A percentile compares a stretch with the other conserved stretches of the same genome.
These are phyloP conservation scores for Ceratoteleas bidentatus DNA, from an alignment of 1,140 invertebrate species.

Conservation along the genomic window DNA sequence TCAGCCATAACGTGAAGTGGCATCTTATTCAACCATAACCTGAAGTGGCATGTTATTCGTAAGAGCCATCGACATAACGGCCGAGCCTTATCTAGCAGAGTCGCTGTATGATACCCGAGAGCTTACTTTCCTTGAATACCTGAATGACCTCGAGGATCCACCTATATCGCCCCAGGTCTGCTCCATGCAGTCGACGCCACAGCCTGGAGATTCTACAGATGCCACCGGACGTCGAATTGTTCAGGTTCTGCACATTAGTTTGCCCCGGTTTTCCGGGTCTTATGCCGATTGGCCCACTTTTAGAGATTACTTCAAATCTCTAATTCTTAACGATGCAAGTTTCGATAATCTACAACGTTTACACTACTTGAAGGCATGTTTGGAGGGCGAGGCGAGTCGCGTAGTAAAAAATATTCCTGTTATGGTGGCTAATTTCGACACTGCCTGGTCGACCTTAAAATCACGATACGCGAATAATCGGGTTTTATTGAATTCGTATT, in stretches of 20 bases:
- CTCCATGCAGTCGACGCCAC: no score
- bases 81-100: no score
- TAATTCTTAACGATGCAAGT: neutral
- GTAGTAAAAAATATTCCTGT: neutral
- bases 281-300: neutral
- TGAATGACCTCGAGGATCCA: no score
- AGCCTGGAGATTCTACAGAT: no score
- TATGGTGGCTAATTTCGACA: neutral
- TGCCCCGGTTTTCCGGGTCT: neutral
- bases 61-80: no score
- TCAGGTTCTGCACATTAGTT: neutral
- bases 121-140: no score
- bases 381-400: neutral
- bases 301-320: neutral
- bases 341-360: slow-evolving; percentile 9
- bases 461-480: slow-evolving; percentile 2
- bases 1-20: no score
- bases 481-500: neutral
- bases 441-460: slow-evolving; percentile 4
- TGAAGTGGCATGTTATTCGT: no score
- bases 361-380: slow-evolving; percentile 5
- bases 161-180: no score
- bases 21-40: no score
- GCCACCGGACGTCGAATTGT: no score
- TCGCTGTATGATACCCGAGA: no score